A percentile compares a stretch with the other conserved stretches of the same genome.
Conservation (phyloP, 1,140 invertebrate genomes). For the Mizuhopecten yessoensis region DNA sequence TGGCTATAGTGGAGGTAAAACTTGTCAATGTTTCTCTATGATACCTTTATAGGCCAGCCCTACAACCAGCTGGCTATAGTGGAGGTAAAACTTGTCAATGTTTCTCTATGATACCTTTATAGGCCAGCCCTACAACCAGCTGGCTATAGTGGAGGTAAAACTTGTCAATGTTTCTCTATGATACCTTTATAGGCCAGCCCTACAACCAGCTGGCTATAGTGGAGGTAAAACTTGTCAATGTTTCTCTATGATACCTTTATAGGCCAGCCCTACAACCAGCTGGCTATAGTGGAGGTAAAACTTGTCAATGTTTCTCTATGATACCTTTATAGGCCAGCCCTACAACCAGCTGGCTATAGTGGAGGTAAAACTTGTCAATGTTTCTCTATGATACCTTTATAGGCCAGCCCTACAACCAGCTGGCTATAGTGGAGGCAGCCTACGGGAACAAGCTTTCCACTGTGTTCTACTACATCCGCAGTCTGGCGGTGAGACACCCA, state of each 20-base stretch:
- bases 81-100: constrained; percentile 86
- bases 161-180: too few relatives aligned
- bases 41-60: constrained; percentile 87
- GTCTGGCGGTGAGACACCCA: constrained; percentile 91
- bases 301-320: constrained; percentile 43
- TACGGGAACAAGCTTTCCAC: constrained; percentile 92
- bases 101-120: background rate
- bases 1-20: constrained; percentile 89
- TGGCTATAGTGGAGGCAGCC: constrained; percentile 91
- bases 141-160: constrained; percentile 89
- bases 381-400: too few relatives aligned
- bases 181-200: constrained; percentile 87
- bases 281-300: constrained; percentile 90
- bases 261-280: constrained; percentile 89
- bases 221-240: constrained; percentile 84
- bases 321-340: constrained; percentile 87
- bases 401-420: constrained; percentile 94
- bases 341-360: constrained; percentile 94
- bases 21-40: too few relatives aligned
- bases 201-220: constrained; percentile 94
- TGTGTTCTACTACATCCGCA: constrained; percentile 92
- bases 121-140: constrained; percentile 93
- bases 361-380: constrained; percentile 84
- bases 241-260: too few relatives aligned
- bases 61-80: constrained; percentile 94